A percentile compares a stretch with the other conserved stretches of the same genome.
Conservation (phyloP, 2,113 vertebrate species). For the human region DNA sequence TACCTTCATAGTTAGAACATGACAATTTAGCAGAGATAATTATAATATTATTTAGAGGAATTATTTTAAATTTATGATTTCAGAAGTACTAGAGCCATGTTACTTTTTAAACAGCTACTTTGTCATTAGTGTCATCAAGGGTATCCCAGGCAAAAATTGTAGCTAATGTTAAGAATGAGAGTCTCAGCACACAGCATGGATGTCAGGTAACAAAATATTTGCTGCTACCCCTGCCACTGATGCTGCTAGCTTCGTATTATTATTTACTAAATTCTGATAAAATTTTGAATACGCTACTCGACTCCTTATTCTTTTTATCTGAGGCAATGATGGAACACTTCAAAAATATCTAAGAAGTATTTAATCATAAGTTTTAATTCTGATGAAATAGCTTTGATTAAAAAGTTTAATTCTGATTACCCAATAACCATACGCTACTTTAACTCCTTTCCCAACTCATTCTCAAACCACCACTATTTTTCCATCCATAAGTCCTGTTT, state of each 20-base stretch:
- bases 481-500: neutral
- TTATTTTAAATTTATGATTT: conserved; percentile 7
- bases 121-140: neutral
- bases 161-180: neutral
- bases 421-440: neutral
- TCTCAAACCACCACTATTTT: neutral
- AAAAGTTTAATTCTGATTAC: neutral
- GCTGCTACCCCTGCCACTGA: neutral
- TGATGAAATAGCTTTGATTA: neutral
- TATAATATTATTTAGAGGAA: neutral
- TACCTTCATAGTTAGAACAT: neutral
- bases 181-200: neutral
- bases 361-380: conserved; percentile 30
- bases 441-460: neutral
- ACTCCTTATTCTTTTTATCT: neutral
- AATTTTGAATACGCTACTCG: neutral
- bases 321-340: neutral
- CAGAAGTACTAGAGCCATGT: neutral
- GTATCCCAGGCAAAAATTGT: neutral
- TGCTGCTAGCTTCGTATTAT: neutral
- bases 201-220: conserved; percentile 1
- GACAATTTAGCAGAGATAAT: neutral
- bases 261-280: conserved; percentile 22
- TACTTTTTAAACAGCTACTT: neutral
- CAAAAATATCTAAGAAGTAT: neutral